These are phyloP conservation scores for Micrasema minimum DNA, from an alignment of 1,140 invertebrate genomes.

Conservation along the genomic window DNA sequence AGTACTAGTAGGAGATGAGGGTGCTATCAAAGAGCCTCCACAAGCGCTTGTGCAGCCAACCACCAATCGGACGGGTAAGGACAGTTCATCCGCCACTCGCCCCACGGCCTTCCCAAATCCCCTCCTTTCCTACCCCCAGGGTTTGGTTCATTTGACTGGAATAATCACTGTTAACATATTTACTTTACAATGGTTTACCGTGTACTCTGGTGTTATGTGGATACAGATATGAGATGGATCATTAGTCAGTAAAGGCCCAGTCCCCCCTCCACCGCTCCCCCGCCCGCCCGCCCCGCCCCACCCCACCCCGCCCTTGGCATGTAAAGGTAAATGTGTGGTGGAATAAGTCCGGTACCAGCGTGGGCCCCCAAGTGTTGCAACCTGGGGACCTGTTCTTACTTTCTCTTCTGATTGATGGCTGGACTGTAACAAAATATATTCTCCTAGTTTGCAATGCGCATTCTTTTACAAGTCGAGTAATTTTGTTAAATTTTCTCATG, in stretches of 20 bases:
- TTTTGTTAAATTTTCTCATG: conserved; percentile 47
- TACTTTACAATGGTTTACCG: conserved; percentile 19
- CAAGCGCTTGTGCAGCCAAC: conserved; percentile 58
- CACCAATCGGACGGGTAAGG: conserved; percentile 72
- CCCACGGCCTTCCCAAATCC: conserved; percentile 24
- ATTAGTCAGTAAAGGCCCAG: not conserved
- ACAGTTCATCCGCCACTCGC: conserved; percentile 58
- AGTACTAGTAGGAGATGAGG: conserved; percentile 54
- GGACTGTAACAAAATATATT: conserved; percentile 54
- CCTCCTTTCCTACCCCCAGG: conserved; percentile 35
- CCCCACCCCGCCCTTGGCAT: conserved; percentile 42
- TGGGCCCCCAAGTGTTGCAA: conserved; percentile 25
- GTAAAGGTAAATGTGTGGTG: conserved; percentile 54
- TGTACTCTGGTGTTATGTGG: not conserved
- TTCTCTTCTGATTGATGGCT: conserved; percentile 61
- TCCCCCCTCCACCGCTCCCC: not conserved
- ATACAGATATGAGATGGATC: not conserved
- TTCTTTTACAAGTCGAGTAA: conserved; percentile 33
- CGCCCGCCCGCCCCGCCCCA: not conserved
- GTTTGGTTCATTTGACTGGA: conserved; percentile 45
- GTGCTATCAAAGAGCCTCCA: conserved; percentile 53
- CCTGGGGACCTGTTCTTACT: conserved; percentile 60
- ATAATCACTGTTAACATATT: conserved; percentile 41
- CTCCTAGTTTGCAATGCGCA: conserved; percentile 23
- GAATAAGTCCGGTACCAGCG: conserved; percentile 50